phyloP scores from a whole-genome alignment of 2,888 invertebrate species.

The Elysia crispata region DNA sequence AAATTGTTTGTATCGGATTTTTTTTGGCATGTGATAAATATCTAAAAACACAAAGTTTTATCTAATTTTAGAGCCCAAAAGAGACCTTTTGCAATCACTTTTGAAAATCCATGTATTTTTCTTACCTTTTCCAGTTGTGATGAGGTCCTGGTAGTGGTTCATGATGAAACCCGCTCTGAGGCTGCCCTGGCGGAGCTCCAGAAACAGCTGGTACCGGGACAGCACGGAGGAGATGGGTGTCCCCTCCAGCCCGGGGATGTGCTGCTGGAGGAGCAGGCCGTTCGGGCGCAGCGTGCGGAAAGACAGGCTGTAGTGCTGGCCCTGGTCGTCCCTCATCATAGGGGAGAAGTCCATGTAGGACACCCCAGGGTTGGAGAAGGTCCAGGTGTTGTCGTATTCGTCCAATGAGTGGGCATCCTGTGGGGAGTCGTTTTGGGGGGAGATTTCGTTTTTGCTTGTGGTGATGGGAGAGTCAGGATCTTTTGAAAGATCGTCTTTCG shows the following conservation, averaged over 20 bases:
- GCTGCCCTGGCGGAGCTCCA: slow-evolving; percentile 61
- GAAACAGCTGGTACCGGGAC: slow-evolving; percentile 63
- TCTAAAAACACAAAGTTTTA: no score
- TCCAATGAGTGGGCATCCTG: no score
- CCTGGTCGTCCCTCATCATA: slow-evolving; percentile 54
- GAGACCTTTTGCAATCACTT: no score
- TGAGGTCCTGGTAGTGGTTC: slow-evolving; percentile 59
- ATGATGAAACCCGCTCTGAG: slow-evolving; percentile 61
- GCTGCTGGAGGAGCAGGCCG: slow-evolving; percentile 67
- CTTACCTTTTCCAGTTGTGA: slow-evolving; percentile 67
- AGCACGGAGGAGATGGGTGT: slow-evolving; percentile 53
- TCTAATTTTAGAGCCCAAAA: no score
- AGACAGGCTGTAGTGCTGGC: slow-evolving; percentile 59
- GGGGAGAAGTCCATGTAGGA: slow-evolving; percentile 62
- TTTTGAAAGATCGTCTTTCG: no score
- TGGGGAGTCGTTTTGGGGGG: no score
- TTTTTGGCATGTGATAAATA: no score
- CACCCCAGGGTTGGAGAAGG: slow-evolving; percentile 60
- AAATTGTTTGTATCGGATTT: no score
- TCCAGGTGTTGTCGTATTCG: slow-evolving; percentile 54
- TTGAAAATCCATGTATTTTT: no score
- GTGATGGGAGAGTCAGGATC: no score
- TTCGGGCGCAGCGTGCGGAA: slow-evolving; percentile 64
- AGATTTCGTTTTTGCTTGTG: no score
- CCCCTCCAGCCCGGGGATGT: slow-evolving; percentile 50